These are phyloP conservation scores for Eupristina koningsbergeri DNA, from an alignment of 1,140 invertebrate genomes.

Conservation along the genomic window DNA sequence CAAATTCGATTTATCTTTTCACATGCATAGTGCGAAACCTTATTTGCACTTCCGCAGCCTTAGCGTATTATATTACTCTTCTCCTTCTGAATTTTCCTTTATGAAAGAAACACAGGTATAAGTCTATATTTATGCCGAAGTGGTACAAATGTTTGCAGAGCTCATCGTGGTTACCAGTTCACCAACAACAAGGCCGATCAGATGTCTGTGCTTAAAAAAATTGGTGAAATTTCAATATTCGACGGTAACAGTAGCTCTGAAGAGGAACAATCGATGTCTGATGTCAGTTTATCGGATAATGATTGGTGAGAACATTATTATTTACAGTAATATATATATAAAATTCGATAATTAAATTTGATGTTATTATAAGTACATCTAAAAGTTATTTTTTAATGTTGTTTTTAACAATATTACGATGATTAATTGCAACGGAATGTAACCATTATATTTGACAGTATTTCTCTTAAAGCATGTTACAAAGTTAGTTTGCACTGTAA, in stretches of 20 bases:
- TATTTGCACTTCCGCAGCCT: conserved; percentile 4
- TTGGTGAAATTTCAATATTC: conserved; percentile 15
- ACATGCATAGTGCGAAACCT: not conserved
- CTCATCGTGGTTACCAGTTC: conserved; percentile 53
- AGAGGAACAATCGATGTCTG: conserved; percentile 28
- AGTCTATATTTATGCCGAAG: not conserved
- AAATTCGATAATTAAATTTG: too few relatives aligned
- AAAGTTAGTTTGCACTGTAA: too few relatives aligned
- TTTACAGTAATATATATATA: not conserved
- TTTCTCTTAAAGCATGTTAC: too few relatives aligned
- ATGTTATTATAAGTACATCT: too few relatives aligned
- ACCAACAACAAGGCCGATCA: not conserved
- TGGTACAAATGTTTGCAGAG: conserved; percentile 54
- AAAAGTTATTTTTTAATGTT: too few relatives aligned
- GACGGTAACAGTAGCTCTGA: conserved; percentile 41
- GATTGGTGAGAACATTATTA: not conserved
- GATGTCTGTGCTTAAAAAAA: not conserved
- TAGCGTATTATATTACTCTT: not conserved
- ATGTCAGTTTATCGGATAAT: not conserved
- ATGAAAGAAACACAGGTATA: not conserved
- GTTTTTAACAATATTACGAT: too few relatives aligned
- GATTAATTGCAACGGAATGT: too few relatives aligned
- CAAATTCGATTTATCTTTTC: conserved; percentile 5
- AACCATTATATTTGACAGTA: too few relatives aligned
- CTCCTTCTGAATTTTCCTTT: not conserved